A percentile compares a stretch with the other conserved stretches of the same genome.
These are phyloP conservation scores for Cephonodes hylas DNA, from an alignment of 2,888 invertebrate genomes.

Conservation along the genomic window DNA sequence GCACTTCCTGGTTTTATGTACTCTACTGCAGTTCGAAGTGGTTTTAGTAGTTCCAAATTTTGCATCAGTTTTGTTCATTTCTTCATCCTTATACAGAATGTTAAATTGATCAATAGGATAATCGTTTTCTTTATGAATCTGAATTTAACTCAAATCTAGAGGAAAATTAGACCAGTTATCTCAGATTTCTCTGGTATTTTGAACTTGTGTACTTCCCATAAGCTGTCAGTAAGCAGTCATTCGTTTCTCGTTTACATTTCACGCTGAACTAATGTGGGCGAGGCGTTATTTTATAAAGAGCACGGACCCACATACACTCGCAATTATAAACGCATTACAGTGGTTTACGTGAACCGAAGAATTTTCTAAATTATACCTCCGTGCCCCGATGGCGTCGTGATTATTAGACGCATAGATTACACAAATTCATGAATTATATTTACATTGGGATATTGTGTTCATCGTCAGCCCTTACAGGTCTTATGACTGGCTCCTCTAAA, in stretches of 20 bases:
- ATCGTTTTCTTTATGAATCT: too few relatives aligned
- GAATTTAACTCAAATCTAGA: too few relatives aligned
- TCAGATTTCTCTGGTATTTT: too few relatives aligned
- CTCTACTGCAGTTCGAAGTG: too few relatives aligned
- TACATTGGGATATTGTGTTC: neutral
- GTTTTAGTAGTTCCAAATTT: too few relatives aligned
- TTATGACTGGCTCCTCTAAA: too few relatives aligned
- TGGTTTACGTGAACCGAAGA: constrained; percentile 56
- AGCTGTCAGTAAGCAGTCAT: constrained; percentile 12
- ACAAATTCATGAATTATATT: neutral
- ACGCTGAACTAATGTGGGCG: constrained; percentile 9
- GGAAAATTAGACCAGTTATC: too few relatives aligned
- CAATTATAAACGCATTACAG: constrained; percentile 79
- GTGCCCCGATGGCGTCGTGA: constrained; percentile 19
- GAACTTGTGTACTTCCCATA: neutral
- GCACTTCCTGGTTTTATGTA: too few relatives aligned
- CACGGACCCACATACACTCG: constrained; percentile 61
- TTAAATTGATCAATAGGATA: too few relatives aligned
- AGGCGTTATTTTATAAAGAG: constrained; percentile 50
- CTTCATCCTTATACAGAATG: too few relatives aligned
- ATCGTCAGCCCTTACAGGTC: too few relatives aligned
- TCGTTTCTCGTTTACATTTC: constrained; percentile 12
- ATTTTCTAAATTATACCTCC: constrained; percentile 39
- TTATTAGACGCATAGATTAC: constrained; percentile 8
- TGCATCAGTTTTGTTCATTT: too few relatives aligned